Base-by-base conservation (phyloP, 2,113 vertebrate genomes). In the Suncus etruscus region DNA sequence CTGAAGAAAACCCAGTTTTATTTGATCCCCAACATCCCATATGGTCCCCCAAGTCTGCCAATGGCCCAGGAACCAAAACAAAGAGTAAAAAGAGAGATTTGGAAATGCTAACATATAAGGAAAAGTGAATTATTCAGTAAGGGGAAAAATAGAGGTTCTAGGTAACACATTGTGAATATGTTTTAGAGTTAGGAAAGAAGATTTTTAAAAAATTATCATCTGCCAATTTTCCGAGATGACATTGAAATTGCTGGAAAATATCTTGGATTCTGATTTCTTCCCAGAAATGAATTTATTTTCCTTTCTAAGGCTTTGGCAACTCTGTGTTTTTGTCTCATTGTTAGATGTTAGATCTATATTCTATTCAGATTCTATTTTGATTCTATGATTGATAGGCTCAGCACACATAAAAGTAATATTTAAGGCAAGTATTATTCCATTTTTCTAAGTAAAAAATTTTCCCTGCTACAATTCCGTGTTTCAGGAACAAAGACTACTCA, bases 361-460 rank as follows among this genome's bases (percentile, higher is more conserved):
- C 83, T 54, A 87, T 83, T 94, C 54, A 87, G 82, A 91, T 92
- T 58, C 2, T 91, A 83, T 86, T 89, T 91, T 70, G 18, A 89
- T 86, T 91, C 22, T 87, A 54, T 76, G 48, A 31, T 77, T 73
- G 74, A 65, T 50, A 22, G 8, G 20, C 79, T 39, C 10, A 80
- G 20, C 22, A 63, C 50, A 51, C 69, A 84, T 78, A n/a, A 90
- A 58, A 78, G n/a, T 93, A 87, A 63, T 39, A n/a, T 70, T 78
- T 48, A 81, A 90, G 24, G 14, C 75, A 68, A 78, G 45, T 93
- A 84, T 87, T 87, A 82, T 66, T 86, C 65, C 20, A 3, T 27
- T 77, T 39, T 87, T 81, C 79, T 24, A 69, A 22, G 90, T 66
- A 48, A 90, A 93, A 80, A 86, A 48, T 18, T 0, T 18, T 79